Base-by-base conservation (phyloP, 2,113 vertebrate species). In the Bambusicola thoracicus region DNA sequence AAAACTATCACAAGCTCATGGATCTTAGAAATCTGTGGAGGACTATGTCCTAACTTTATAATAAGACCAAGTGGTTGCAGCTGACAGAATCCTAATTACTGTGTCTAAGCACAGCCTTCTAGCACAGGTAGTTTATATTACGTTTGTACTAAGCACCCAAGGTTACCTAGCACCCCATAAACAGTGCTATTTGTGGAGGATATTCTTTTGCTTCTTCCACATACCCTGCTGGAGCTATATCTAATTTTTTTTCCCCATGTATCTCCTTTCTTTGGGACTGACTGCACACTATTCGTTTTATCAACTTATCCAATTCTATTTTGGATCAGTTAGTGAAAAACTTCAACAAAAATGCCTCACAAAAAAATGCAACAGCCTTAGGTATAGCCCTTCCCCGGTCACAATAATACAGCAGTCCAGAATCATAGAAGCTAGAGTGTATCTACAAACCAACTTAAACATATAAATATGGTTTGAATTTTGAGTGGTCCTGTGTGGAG, bases 81-180 rank as follows among this genome's bases (percentile, higher is more conserved):
- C 11, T 79, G 48, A 82, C n/a, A 79, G 63, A 85, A 55, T n/a
- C 80, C 3, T 59, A 38, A 46, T 56, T 12, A 46, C 21, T 0
- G 0, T 24, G 7, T 13, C 36, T 56, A 59, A 81, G 58, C 0
- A 1, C 41, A 48, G 0, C 4, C 5, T 36, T 78, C 87, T 40
- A 81, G 58, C 0, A 1, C 41, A 44, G 0, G 3, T 3, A 58
- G 40, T 67, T 58, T 62, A 32, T 69, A 43, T 38, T 53, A 7
- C 14, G 40, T 81, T 67, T 81, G 25, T 29, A 63, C 13, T 10
- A 21, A 76, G 67, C 1, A 3, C 18, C 27, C 13, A 63, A 72
- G 13, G 30, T 67, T 53, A 14, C 15, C 59, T 22, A 38, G 48
- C 8, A 20, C 17, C 3, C 43, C 43, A 17, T 43, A 18, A 4